Conservation (phyloP, 1,140 invertebrate genomes). For the Eurytemora carolleeae region DNA sequence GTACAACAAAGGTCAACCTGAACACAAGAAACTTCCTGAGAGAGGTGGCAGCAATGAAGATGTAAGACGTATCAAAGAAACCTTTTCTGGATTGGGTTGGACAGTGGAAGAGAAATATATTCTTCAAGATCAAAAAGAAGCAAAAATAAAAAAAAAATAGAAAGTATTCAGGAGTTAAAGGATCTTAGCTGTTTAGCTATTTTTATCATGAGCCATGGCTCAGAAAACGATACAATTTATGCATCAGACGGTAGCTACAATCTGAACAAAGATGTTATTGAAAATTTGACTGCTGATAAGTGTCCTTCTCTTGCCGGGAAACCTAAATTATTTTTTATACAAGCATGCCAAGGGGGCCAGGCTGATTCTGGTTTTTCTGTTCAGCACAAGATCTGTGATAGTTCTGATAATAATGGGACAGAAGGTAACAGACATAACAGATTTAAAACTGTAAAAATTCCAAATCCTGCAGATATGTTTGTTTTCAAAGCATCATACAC, state of each 20-base stretch:
- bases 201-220: slow-evolving; percentile 6
- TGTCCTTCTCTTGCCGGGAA: slow-evolving; percentile 5
- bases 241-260: slow-evolving; percentile 1
- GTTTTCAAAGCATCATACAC: slow-evolving; percentile 4
- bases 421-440: background rate
- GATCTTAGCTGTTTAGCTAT: slow-evolving; percentile 1
- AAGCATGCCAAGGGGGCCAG: slow-evolving; percentile 9
- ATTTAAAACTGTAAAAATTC: too few relatives aligned
- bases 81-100: too few relatives aligned
- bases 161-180: too few relatives aligned
- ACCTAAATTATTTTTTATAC: slow-evolving; percentile 10
- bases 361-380: background rate
- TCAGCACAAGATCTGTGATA: too few relatives aligned
- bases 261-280: slow-evolving; percentile 1
- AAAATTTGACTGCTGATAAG: background rate
- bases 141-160: too few relatives aligned
- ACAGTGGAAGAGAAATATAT: too few relatives aligned
- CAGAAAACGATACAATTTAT: slow-evolving; percentile 8
- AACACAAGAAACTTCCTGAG: too few relatives aligned
- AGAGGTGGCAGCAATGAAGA: too few relatives aligned
- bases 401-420: too few relatives aligned
- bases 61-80: too few relatives aligned
- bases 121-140: too few relatives aligned
- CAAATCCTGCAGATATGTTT: slow-evolving; percentile 1
- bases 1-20: too few relatives aligned